These are phyloP conservation scores for Aurelia sp. DNA, from an alignment of 30 jellyfish, hydroid and myxozoan species.

Conservation along the genomic window DNA sequence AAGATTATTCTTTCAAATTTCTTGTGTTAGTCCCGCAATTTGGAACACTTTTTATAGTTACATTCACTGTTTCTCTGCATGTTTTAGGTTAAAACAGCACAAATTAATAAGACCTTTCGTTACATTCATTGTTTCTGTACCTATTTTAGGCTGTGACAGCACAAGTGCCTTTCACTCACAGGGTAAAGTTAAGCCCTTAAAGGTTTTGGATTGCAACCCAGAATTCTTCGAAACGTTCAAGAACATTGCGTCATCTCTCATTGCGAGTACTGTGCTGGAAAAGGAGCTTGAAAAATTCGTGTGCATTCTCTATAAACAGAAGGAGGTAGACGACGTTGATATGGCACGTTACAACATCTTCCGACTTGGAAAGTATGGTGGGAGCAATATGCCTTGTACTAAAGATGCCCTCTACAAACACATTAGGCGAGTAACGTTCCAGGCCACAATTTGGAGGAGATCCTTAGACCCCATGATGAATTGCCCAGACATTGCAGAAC, in stretches of 20 bases:
- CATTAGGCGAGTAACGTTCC: constrained; percentile 37
- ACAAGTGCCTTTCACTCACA: constrained; percentile 55
- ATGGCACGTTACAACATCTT: constrained; percentile 19
- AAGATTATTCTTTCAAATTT: not conserved
- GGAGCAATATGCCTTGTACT: constrained; percentile 55
- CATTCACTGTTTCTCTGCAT: too few species aligned
- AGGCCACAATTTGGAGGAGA: constrained; percentile 55
- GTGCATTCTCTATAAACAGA: constrained; percentile 20
- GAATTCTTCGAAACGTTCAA: constrained; percentile 20
- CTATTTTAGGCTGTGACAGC: constrained; percentile 26
- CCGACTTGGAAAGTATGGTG: constrained; percentile 38
- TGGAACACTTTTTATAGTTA: too few species aligned
- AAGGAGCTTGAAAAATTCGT: constrained; percentile 20
- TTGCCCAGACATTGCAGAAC: constrained; percentile 47
- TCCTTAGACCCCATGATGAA: constrained; percentile 35
- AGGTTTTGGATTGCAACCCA: not conserved
- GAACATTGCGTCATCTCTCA: constrained; percentile 25
- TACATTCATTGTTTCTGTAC: not conserved
- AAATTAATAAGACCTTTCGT: not conserved
- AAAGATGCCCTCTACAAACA: constrained; percentile 28
- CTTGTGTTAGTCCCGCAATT: too few species aligned
- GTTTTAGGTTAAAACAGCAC: too few species aligned
- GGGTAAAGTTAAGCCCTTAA: constrained; percentile 41
- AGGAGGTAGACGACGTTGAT: constrained; percentile 2
- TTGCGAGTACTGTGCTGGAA: constrained; percentile 13